Conservation (phyloP, 1,140 invertebrate genomes). For the Diorhabda sublineata region DNA sequence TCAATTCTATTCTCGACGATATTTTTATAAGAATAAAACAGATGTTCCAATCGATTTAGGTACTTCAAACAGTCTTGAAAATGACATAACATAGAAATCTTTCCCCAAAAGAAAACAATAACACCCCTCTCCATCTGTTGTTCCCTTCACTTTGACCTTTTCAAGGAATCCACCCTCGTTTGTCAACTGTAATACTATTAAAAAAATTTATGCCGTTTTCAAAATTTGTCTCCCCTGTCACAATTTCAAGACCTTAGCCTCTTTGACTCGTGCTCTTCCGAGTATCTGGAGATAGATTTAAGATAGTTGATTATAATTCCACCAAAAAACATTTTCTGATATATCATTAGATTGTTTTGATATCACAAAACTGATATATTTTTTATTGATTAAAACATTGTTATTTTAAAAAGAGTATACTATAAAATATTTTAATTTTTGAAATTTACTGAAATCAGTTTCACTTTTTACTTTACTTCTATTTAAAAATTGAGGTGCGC, state of each 20-base stretch:
- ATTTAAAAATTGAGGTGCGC: too few species aligned
- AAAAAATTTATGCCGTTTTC: background rate
- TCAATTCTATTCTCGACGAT: too few species aligned
- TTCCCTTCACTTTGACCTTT: conserved; percentile 2
- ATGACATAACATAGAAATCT: background rate
- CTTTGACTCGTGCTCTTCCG: background rate
- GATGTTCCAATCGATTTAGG: background rate
- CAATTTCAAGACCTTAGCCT: background rate
- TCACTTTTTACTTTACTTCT: too few species aligned
- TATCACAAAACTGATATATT: too few species aligned
- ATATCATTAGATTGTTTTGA: too few species aligned
- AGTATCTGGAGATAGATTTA: background rate
- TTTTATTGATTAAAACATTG: too few species aligned
- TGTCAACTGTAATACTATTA: background rate
- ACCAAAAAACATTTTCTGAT: background rate
- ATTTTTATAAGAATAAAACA: background rate
- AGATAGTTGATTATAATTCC: background rate
- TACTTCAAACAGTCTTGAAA: background rate
- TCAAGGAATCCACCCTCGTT: conserved; percentile 1
- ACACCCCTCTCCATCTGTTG: conserved; percentile 1
- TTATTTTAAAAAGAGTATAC: too few species aligned
- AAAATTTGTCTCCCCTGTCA: conserved; percentile 2
- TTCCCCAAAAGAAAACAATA: conserved; percentile 1
- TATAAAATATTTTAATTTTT: too few species aligned
- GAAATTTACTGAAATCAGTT: too few species aligned